Percentiles rank a stretch among this genome's conserved stretches.
phyloP scores from a whole-genome alignment of 2,888 invertebrate species.

The Tigriopus californicus region DNA sequence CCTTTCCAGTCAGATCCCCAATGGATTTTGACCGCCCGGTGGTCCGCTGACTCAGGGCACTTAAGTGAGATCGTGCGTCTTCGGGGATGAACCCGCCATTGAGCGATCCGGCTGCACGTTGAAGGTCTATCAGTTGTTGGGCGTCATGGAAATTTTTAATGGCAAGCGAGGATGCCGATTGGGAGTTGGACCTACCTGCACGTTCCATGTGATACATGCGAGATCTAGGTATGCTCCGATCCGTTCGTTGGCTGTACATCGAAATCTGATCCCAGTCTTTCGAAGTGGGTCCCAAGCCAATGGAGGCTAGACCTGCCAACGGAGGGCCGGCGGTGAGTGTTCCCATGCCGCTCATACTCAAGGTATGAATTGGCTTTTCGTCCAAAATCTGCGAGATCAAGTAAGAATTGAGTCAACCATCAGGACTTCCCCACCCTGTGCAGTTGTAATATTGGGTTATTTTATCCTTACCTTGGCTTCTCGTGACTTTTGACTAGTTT shows the following conservation, averaged over 20 bases:
- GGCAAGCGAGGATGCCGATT: not conserved
- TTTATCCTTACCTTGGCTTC: conserved; percentile 9
- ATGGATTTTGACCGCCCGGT: conserved; percentile 34
- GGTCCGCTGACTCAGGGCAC: conserved; percentile 32
- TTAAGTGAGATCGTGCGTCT: conserved; percentile 48
- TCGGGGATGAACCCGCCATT: conserved; percentile 37
- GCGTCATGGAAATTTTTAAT: not conserved
- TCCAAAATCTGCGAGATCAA: conserved; percentile 8
- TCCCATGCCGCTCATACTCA: conserved; percentile 12
- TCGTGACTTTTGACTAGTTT: conserved; percentile 17
- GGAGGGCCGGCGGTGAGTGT: conserved; percentile 18
- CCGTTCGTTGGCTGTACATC: conserved; percentile 51
- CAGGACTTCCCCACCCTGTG: too few species aligned
- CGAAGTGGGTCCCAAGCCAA: conserved; percentile 7
- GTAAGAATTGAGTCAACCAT: not conserved
- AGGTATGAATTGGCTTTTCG: conserved; percentile 14
- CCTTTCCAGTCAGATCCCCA: conserved; percentile 12
- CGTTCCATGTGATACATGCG: conserved; percentile 56
- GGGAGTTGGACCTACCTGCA: conserved; percentile 26
- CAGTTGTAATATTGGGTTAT: too few species aligned
- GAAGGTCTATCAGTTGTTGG: not conserved
- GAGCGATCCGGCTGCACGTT: conserved; percentile 20
- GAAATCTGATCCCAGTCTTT: conserved; percentile 71
- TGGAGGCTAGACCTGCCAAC: conserved; percentile 56
- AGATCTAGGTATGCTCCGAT: conserved; percentile 64